These are phyloP conservation scores for Corythornis leucogaster DNA, from an alignment of 2,797 vertebrate genomes.

Conservation along the genomic window DNA sequence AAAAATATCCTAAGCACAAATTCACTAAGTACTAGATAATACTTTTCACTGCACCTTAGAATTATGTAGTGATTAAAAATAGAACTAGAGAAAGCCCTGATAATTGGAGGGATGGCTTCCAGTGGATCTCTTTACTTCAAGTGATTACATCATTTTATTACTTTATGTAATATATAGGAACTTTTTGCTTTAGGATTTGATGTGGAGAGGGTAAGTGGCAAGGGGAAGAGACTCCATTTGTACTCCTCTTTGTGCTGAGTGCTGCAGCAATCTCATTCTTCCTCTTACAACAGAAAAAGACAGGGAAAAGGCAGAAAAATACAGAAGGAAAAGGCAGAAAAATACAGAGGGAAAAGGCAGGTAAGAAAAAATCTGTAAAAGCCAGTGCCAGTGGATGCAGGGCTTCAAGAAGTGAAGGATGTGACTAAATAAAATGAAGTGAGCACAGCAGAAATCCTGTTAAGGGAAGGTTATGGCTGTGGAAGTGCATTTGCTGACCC, in stretches of 20 bases:
- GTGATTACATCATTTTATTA: not conserved
- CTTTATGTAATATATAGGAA: not conserved
- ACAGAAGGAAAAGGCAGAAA: not conserved
- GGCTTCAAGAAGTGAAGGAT: not conserved
- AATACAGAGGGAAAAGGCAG: not conserved
- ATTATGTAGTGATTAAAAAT: not conserved
- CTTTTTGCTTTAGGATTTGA: not conserved
- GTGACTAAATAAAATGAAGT: not conserved
- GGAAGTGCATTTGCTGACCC: not conserved
- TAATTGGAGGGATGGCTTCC: not conserved
- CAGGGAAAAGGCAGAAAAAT: not conserved
- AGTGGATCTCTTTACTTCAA: not conserved
- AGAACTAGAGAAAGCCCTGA: not conserved
- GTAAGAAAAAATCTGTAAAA: not conserved
- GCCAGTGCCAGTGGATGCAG: not conserved
- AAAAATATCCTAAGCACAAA: not conserved
- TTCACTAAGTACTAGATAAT: not conserved
- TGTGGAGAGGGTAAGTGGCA: not conserved
- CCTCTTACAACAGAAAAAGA: not conserved
- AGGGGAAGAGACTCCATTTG: not conserved
- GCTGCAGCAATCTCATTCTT: not conserved
- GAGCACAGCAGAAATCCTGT: not conserved
- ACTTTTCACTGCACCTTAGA: not conserved
- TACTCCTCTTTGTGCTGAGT: not conserved
- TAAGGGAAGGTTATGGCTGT: not conserved